These are phyloP conservation scores for Limenitis camilla DNA, from an alignment of 2,888 invertebrate genomes.

Conservation along the genomic window DNA sequence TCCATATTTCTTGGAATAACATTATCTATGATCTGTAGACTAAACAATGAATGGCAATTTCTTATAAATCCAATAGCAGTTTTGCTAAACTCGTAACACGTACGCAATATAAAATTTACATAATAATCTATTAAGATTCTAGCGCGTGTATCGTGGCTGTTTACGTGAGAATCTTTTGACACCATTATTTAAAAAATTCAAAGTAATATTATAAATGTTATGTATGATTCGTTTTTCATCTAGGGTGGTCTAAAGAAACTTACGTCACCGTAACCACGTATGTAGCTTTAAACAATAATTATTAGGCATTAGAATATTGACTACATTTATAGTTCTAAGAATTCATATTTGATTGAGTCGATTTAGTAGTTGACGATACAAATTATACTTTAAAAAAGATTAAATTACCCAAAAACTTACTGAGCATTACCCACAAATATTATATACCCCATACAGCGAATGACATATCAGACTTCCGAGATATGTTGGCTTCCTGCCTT, in stretches of 20 bases:
- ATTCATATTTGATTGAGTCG: background rate
- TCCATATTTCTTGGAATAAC: constrained; percentile 9
- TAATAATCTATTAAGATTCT: constrained; percentile 39
- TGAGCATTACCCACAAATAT: too few species aligned
- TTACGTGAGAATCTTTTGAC: constrained; percentile 26
- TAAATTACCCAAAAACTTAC: too few species aligned
- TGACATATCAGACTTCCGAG: background rate
- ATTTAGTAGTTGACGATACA: too few species aligned
- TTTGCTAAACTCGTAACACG: constrained; percentile 26
- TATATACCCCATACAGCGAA: too few species aligned
- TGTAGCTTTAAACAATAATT: too few species aligned
- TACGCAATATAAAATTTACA: constrained; percentile 40
- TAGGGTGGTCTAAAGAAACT: background rate
- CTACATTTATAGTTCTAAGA: too few species aligned
- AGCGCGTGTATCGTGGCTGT: constrained; percentile 19
- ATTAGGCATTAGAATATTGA: too few species aligned
- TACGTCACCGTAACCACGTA: too few species aligned
- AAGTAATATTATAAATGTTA: constrained; percentile 9
- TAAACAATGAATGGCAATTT: constrained; percentile 16
- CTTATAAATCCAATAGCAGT: constrained; percentile 13
- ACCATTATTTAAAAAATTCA: constrained; percentile 18
- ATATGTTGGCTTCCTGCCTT: background rate
- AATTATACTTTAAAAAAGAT: too few species aligned
- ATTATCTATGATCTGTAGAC: constrained; percentile 11
- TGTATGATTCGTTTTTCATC: background rate